Percentiles rank a stretch among this genome's conserved stretches.
These are phyloP conservation scores for Drosophila cardini DNA, from an alignment of 1,140 invertebrate genomes.

Conservation along the genomic window DNA sequence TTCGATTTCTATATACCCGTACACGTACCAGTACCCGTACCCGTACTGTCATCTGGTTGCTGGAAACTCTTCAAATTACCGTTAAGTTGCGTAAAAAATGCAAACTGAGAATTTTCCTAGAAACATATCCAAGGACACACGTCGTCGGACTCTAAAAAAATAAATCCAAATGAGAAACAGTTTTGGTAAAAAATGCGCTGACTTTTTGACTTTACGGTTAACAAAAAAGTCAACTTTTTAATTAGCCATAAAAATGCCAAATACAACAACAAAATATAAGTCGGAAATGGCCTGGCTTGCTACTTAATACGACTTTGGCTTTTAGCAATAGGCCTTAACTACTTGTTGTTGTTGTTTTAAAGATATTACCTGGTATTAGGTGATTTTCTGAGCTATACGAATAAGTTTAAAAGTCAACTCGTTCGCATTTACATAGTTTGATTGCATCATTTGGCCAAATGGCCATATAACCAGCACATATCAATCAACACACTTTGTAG, in stretches of 20 bases:
- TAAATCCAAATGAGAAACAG: slow-evolving; percentile 43
- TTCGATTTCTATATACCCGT: slow-evolving; percentile 30
- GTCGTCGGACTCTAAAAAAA: slow-evolving; percentile 46
- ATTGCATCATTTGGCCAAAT: slow-evolving; percentile 81
- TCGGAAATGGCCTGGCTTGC: slow-evolving; percentile 61
- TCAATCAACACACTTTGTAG: slow-evolving; percentile 69
- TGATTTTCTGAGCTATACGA: slow-evolving; percentile 20
- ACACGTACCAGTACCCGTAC: too few relatives aligned
- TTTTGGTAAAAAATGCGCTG: slow-evolving; percentile 39
- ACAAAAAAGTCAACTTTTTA: slow-evolving; percentile 70
- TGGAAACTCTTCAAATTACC: slow-evolving; percentile 24
- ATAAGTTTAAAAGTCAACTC: slow-evolving; percentile 65
- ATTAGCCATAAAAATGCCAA: slow-evolving; percentile 68
- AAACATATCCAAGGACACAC: slow-evolving; percentile 53
- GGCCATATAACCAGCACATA: slow-evolving; percentile 80
- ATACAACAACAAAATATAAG: slow-evolving; percentile 33
- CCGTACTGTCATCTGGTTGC: slow-evolving; percentile 61
- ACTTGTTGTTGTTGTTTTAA: slow-evolving; percentile 9
- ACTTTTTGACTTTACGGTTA: slow-evolving; percentile 78
- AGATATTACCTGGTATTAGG: slow-evolving; percentile 6
- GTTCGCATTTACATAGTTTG: slow-evolving; percentile 80
- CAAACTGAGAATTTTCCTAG: slow-evolving; percentile 47
- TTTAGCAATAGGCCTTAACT: slow-evolving; percentile 44
- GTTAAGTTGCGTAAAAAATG: slow-evolving; percentile 38
- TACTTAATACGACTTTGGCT: slow-evolving; percentile 55